Evolutionary conservation across 2,888 invertebrate species (phyloP).

Genomic region (Papilio gigon): DNA sequence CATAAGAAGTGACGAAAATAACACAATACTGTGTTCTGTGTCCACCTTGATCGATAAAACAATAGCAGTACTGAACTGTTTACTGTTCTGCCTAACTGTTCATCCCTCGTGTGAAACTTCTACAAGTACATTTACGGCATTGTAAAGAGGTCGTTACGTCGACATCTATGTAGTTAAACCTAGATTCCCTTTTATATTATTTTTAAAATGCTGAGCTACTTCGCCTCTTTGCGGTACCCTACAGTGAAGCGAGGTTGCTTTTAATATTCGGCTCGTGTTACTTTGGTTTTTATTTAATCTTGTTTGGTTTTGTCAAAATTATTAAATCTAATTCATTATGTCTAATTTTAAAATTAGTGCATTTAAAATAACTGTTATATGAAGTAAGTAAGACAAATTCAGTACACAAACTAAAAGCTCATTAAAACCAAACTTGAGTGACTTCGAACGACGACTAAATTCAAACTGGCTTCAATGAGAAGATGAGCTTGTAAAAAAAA

Average conservation of each 20-base stretch:
- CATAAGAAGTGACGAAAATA: too few species aligned
- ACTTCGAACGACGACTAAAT: background rate
- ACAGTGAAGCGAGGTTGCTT: background rate
- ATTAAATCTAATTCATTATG: too few species aligned
- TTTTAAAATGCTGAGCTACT: background rate
- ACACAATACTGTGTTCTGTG: too few species aligned
- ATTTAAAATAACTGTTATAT: too few species aligned
- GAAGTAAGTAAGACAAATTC: too few species aligned
- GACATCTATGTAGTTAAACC: background rate
- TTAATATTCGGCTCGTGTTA: background rate
- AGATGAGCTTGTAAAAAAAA: constrained; percentile 1
- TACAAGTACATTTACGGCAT: background rate
- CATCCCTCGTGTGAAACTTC: background rate
- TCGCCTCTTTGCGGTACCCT: background rate
- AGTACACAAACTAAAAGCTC: too few species aligned
- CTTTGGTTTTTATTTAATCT: too few species aligned
- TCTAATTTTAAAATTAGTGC: too few species aligned
- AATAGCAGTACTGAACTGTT: background rate
- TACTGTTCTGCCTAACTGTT: background rate
- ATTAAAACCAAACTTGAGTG: too few species aligned
- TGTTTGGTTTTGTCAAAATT: too few species aligned
- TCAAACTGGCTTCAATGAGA: constrained; percentile 3
- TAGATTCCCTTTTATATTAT: background rate
- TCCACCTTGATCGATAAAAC: background rate
- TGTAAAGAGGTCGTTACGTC: constrained; percentile 12